phyloP scores from a whole-genome alignment of 2,888 invertebrate species.

The Drosophila melanosoma region DNA sequence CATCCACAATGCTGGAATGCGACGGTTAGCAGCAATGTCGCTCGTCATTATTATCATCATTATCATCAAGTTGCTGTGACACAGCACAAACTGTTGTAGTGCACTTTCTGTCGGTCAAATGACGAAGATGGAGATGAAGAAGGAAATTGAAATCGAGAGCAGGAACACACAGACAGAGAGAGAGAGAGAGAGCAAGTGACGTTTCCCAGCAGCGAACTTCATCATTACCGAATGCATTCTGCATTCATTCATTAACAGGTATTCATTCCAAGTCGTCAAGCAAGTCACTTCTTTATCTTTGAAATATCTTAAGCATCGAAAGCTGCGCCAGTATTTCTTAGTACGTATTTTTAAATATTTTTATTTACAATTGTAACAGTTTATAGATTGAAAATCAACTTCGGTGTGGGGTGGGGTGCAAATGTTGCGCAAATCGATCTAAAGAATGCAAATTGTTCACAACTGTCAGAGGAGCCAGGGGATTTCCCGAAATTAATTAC shows the following conservation, averaged over 20 bases:
- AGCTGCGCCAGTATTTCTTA: neutral
- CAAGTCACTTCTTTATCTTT: neutral
- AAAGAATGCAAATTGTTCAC: slow-evolving; percentile 36
- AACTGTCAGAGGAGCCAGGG: slow-evolving; percentile 12
- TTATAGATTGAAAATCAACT: neutral
- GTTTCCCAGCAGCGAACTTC: neutral
- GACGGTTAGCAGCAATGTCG: slow-evolving; percentile 28
- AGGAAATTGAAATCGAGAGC: neutral
- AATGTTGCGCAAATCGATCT: slow-evolving; percentile 34
- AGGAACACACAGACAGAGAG: neutral
- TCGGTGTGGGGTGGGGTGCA: neutral
- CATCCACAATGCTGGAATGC: slow-evolving; percentile 40
- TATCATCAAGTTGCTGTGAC: slow-evolving; percentile 40
- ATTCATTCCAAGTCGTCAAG: neutral
- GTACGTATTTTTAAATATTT: neutral
- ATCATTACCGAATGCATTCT: neutral
- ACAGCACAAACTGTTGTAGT: slow-evolving; percentile 47
- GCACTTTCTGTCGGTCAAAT: slow-evolving; percentile 23
- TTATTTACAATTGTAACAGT: neutral
- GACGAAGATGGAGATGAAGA: neutral
- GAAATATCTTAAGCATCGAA: neutral
- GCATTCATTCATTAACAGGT: neutral
- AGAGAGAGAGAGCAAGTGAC: neutral
- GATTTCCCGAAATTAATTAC: slow-evolving; percentile 33
- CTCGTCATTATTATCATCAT: slow-evolving; percentile 13